Evolutionary conservation across 2,797 vertebrate species (phyloP).

Genomic region (Chrosomus eos): DNA sequence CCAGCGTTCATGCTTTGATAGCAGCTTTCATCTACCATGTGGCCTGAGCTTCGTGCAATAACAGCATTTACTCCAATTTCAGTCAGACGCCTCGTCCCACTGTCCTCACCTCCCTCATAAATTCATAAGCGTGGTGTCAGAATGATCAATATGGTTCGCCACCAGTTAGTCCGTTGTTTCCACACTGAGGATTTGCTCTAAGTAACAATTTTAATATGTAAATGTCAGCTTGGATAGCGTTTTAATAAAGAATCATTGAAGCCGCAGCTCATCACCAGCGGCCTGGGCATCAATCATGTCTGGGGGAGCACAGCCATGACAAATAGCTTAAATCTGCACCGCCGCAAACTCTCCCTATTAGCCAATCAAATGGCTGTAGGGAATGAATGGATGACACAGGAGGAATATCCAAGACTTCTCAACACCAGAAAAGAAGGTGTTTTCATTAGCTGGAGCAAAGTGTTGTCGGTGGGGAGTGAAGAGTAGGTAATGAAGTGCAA

Average conservation of each 20-base stretch:
- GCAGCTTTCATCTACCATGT: constrained; percentile 17
- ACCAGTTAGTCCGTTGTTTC: constrained; percentile 68
- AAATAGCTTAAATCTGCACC: constrained; percentile 67
- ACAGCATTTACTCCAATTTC: constrained; percentile 35
- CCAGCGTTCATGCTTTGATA: neutral
- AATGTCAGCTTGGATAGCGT: constrained; percentile 74
- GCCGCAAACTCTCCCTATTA: constrained; percentile 39
- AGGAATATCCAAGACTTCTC: constrained; percentile 25
- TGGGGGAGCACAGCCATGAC: constrained; percentile 66
- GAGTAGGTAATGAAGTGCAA: constrained; percentile 25
- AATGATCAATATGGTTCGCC: constrained; percentile 66
- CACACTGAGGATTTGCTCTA: constrained; percentile 67
- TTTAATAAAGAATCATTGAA: constrained; percentile 72
- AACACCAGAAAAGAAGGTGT: constrained; percentile 11
- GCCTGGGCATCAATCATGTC: constrained; percentile 73
- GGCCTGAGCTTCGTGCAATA: neutral
- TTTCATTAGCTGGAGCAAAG: constrained; percentile 19
- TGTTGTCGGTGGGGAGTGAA: neutral
- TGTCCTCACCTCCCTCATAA: constrained; percentile 46
- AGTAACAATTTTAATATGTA: constrained; percentile 75
- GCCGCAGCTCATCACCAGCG: constrained; percentile 66
- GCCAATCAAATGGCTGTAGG: constrained; percentile 37
- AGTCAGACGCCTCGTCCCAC: constrained; percentile 5
- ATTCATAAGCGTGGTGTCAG: constrained; percentile 62
- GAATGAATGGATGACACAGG: constrained; percentile 17